Conservation (phyloP, 2,113 vertebrate genomes). For the Orientallactaga bullata region DNA sequence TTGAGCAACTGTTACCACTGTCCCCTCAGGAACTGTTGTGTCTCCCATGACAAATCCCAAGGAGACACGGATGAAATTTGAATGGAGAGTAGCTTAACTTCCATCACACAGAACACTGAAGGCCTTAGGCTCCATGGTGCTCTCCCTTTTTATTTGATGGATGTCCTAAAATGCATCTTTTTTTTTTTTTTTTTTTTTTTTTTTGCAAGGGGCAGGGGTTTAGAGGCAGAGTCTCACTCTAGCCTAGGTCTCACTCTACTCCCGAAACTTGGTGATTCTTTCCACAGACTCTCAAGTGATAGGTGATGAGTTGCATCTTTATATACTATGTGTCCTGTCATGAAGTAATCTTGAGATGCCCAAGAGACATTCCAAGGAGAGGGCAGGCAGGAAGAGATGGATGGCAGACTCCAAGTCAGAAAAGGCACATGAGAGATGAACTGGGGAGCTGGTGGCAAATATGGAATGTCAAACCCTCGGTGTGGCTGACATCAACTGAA, state of each 20-base stretch:
- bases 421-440: neutral
- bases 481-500: no score
- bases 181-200: no score
- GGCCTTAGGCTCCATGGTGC: neutral
- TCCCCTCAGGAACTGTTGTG: no score
- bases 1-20: neutral
- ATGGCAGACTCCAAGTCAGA: neutral
- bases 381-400: neutral
- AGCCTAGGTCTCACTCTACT: no score
- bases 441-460: no score
- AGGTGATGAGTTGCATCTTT: neutral
- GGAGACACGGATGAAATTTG: neutral
- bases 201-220: no score
- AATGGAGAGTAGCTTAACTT: neutral
- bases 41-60: neutral
- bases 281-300: no score
- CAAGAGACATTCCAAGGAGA: neutral
- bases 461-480: neutral
- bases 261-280: no score
- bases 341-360: neutral
- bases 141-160: neutral
- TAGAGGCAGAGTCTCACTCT: no score
- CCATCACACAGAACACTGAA: neutral
- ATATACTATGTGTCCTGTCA: no score
- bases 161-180: no score